These are phyloP conservation scores for Drosophila recens DNA, from an alignment of 2,888 invertebrate genomes.

Conservation along the genomic window DNA sequence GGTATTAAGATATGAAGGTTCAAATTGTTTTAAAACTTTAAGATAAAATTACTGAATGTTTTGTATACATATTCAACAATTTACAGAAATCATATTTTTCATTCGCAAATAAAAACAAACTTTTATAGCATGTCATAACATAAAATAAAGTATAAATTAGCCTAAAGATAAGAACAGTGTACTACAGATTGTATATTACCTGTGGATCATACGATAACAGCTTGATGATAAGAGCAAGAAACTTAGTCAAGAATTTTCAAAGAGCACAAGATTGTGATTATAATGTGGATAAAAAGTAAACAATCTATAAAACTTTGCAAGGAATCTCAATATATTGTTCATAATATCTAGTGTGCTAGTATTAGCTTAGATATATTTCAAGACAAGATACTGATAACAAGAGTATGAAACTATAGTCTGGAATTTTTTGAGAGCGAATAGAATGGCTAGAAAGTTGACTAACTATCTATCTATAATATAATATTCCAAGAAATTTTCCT, in stretches of 20 bases:
- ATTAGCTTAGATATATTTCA: neutral
- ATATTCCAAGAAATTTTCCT: neutral
- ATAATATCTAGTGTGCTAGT: neutral
- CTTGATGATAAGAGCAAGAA: constrained; percentile 6
- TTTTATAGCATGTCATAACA: constrained; percentile 1
- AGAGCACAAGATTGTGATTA: neutral
- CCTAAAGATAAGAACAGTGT: constrained; percentile 14
- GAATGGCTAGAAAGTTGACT: neutral
- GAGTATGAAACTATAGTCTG: neutral
- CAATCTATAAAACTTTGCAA: constrained; percentile 1
- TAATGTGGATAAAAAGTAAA: neutral
- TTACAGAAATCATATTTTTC: constrained; percentile 12
- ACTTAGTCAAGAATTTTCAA: constrained; percentile 2
- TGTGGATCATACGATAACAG: constrained; percentile 18
- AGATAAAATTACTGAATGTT: neutral
- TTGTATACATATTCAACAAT: neutral
- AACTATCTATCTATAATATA: neutral
- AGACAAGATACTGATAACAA: constrained; percentile 16
- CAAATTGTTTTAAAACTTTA: neutral
- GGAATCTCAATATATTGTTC: neutral
- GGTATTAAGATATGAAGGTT: constrained; percentile 4
- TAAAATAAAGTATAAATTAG: constrained; percentile 11
- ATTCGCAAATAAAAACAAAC: constrained; percentile 9
- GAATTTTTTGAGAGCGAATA: neutral
- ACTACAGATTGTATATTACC: constrained; percentile 3